Base-by-base conservation (phyloP, 2,888 invertebrate species). In the Drosophila planitibia region DNA sequence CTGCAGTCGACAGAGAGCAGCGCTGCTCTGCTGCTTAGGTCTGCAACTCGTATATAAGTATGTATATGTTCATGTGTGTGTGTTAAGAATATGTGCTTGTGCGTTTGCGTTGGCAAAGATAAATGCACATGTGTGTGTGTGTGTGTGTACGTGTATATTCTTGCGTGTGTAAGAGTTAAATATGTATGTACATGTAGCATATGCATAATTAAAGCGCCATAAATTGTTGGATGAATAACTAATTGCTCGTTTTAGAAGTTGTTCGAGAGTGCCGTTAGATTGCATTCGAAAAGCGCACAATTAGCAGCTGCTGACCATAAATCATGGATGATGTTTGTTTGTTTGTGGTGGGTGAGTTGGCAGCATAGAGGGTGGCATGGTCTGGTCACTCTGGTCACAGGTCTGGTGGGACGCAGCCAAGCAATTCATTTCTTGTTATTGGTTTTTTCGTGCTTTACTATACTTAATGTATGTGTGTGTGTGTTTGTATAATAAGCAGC, bases 121-220 rank as follows among this genome's bases (percentile, higher is more conserved):
- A 41, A 41, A 55, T 37, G 19, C 22, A 22, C 22, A 16, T n/a
- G 1, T 32, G 12, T 41, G 22, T 58, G 16, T 22, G n/a, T 22
- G n/a, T 30, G n/a, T 58, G 14, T n/a, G n/a, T 41, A 4, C 14
- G 22, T 47, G 47, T 22, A 41, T 41, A 58, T 16, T 32, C 5
- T 39, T 57, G 39, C 57, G 39, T 39, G 57, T n/a, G 25, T 19
- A 54, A 54, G 35, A 37, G 54, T 39, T 39, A 57, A 57, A 14
- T 54, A 37, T 37, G 28, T 28, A 32, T 37, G 39, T 35, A 19
- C 25, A 35, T 35, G 14, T 57, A 30, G 58, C 55, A 52, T 66
- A 73, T 72, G 51, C 74, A 82, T 80, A 82, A 69, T 89, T 79
- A 74, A 84, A 69, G 61, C 49, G 39, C 41, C 70, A 70, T 74